Evolutionary conservation across 1,140 invertebrate genomes (phyloP), one percentile per base, ranked within the genome.

Genomic region (Oreohelix idahoensis): DNA sequence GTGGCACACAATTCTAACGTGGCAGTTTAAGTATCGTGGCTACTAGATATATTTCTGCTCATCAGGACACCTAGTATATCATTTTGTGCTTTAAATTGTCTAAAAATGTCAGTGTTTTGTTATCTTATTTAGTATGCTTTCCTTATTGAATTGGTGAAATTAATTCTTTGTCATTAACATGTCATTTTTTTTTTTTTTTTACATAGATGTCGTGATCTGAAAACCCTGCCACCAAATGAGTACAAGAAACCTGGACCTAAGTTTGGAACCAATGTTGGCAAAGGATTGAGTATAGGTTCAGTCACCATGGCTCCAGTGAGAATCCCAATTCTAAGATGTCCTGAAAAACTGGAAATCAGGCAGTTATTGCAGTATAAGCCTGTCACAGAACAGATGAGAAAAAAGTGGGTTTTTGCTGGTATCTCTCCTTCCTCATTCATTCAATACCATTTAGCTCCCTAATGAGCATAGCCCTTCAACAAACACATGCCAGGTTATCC

Each of bases 331-430:
- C 81, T 91, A 11, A 90, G 90, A 81, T 92, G 92, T 86, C 92
- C 92, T 1, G 63, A 81, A 32, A 81, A 87, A 1, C 84, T 92
- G 69, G 91, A 92, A 76, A 78, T 92, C 8, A 84, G 92, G 76
- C 92, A 92, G 79, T 78, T 92, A 74, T 85, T 92, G 42, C 91
- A 92, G 88, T 92, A 92, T 83, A 90, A 89, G 74, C 90, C 91
- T 36, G 87, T 92, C 32, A 81, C 87, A 45, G 84, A 87, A 0
- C 26, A 75, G 15, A 85, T 90, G 29, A 81, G 91, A 82, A 79
- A 86, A n/a, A 84, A 84, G 91, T 92, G 84, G 1, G 77, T 53
- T 51, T 53, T n/a, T n/a, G n/a, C n/a, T n/a, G n/a, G n/a, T n/a
- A n/a, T n/a, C n/a, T n/a, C n/a, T n/a, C n/a, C n/a, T n/a, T n/a